Evolutionary conservation across 1,140 invertebrate species (phyloP).

Genomic region (Danaus melanippus): DNA sequence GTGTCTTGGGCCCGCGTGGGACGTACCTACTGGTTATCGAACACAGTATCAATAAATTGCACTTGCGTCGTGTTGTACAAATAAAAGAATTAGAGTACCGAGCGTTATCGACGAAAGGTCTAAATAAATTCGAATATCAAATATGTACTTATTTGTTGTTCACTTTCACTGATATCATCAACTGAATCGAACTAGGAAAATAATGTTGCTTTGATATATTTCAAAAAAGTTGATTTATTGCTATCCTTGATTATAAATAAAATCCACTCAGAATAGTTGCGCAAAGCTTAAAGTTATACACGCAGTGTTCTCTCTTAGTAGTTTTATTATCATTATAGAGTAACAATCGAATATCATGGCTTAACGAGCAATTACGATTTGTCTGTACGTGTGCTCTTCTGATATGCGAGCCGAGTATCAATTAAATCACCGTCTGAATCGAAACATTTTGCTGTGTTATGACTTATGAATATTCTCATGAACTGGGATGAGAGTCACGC

Average conservation of each 20-base stretch:
- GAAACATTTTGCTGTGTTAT: constrained; percentile 34
- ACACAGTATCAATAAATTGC: constrained; percentile 67
- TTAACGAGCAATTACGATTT: constrained; percentile 67
- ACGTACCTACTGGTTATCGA: constrained; percentile 64
- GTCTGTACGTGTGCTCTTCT: constrained; percentile 40
- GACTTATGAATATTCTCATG: constrained; percentile 62
- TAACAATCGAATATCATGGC: constrained; percentile 60
- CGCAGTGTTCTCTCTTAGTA: constrained; percentile 27
- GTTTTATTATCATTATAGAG: constrained; percentile 57
- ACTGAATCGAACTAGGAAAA: constrained; percentile 21
- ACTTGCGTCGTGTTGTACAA: constrained; percentile 58
- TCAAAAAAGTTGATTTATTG: constrained; percentile 13
- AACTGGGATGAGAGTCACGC: constrained; percentile 22
- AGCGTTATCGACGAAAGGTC: constrained; percentile 61
- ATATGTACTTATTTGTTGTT: constrained; percentile 57
- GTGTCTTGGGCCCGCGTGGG: constrained; percentile 38
- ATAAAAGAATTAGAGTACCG: constrained; percentile 55
- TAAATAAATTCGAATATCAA: constrained; percentile 65
- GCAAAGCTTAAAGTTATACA: constrained; percentile 35
- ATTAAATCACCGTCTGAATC: constrained; percentile 54
- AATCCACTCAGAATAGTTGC: constrained; percentile 32
- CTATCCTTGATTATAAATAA: constrained; percentile 35
- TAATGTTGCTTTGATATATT: constrained; percentile 20
- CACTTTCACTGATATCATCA: constrained; percentile 56
- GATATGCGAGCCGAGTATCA: constrained; percentile 40